Evolutionary conservation across 2,797 vertebrate species (phyloP), one percentile per base, ranked within the genome.

Genomic region (Anguilla marmorata): DNA sequence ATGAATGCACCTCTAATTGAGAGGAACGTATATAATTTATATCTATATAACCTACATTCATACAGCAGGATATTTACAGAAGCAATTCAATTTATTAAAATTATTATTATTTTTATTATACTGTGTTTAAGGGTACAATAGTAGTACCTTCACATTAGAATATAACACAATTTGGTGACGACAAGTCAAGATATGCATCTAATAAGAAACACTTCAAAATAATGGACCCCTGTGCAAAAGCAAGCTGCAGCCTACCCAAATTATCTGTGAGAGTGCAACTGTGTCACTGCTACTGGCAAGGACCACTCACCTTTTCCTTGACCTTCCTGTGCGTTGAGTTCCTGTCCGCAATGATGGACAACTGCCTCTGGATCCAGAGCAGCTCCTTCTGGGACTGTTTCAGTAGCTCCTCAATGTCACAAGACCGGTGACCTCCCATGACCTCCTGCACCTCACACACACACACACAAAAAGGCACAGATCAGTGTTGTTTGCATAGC

Each of bases 391-490:
- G 96, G 79, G 95, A 92, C 84, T 92, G 94, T 88, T 93, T 96
- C 88, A 96, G 94, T 89, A 96, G 90, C 91, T 94, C 93, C 89
- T 97, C 95, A 19, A 91, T 89, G 89, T 94, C 90, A 27, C 91
- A 93, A 27, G 94, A 93, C 93, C 94, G 94, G 91, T 94, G 95
- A 92, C 95, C 94, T 86, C 94, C 92, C 94, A 96, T 95, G 86
- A 94, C 95, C 91, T 95, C 95, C 96, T 96, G 89, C 1, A 72
- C 63, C 66, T 30, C 83, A 84, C 14, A 79, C 9, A 87, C n/a
- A 27, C 41, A 85, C 16, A 58, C 41, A 87, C n/a, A 9, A 24
- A 86, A 11, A 84, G 11, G 52, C n/a, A 63, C 27, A 30, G 7
- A 87, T 85, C 80, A 48, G 60, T 21, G 54, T 24, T 83, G 86